phyloP scores from a whole-genome alignment of 2,113 vertebrate species.

The Emydura subglobosa region DNA sequence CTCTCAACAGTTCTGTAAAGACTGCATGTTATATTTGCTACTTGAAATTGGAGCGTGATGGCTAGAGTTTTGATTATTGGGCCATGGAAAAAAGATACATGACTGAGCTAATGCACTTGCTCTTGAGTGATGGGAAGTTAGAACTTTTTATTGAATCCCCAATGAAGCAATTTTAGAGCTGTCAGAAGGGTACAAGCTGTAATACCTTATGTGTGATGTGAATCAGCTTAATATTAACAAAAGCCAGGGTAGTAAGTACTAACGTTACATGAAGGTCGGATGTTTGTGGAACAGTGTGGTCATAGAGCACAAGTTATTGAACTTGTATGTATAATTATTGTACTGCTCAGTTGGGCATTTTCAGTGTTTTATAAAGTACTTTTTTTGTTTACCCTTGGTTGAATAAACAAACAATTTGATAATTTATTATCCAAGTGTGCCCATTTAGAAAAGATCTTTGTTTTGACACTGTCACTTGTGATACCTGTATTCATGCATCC shows the following conservation, averaged over 20 bases:
- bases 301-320: not conserved
- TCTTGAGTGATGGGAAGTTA: not conserved
- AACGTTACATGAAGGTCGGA: not conserved
- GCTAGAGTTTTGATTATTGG: not conserved
- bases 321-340: not conserved
- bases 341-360: not conserved
- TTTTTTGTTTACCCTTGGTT: conserved; percentile 2
- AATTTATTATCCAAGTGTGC: not conserved
- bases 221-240: conserved; percentile 22
- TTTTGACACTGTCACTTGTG: not conserved
- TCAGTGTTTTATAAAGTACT: conserved; percentile 12
- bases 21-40: not conserved
- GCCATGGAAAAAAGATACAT: not conserved
- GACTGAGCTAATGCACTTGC: not conserved
- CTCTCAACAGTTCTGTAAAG: not conserved
- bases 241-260: conserved; percentile 8
- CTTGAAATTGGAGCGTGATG: not conserved
- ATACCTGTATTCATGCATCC: not conserved
- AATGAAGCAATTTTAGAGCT: not conserved
- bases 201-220: not conserved
- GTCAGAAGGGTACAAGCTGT: not conserved
- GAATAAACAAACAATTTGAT: conserved; percentile 5
- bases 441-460: conserved; percentile 29
- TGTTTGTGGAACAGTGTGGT: conserved; percentile 12
- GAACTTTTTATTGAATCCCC: not conserved